phyloP scores from a whole-genome alignment of 2,113 vertebrate genomes.

The Progne subis region DNA sequence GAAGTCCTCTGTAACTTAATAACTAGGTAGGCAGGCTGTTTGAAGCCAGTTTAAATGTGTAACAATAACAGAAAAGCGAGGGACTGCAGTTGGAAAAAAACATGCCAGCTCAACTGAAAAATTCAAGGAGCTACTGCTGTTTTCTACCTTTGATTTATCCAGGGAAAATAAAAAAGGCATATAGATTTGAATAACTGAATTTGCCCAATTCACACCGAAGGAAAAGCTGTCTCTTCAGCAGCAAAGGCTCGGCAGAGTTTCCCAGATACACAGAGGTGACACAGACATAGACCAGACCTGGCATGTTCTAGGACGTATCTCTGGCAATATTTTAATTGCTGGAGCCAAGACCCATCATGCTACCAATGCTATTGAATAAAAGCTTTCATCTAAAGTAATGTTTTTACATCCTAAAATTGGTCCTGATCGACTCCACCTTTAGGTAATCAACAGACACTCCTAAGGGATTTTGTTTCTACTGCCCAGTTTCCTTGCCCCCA shows the following conservation, averaged over 20 bases:
- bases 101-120: background rate
- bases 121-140: background rate
- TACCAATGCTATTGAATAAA: background rate
- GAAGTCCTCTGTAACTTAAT: background rate
- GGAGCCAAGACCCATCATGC: background rate
- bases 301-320: fast-evolving
- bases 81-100: background rate
- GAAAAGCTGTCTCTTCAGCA: background rate
- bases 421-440: background rate
- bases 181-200: background rate
- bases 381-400: background rate
- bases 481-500: background rate
- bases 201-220: background rate
- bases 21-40: background rate
- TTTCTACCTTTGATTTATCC: background rate
- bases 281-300: background rate
- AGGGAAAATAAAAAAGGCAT: background rate
- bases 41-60: background rate
- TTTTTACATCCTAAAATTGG: background rate
- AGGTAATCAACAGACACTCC: background rate
- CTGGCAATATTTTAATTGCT: background rate
- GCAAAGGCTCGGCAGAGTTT: background rate
- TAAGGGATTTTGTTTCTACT: background rate
- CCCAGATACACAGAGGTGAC: background rate
- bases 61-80: background rate